phyloP scores from a whole-genome alignment of 2,113 vertebrate genomes.

The Puma concolor region DNA sequence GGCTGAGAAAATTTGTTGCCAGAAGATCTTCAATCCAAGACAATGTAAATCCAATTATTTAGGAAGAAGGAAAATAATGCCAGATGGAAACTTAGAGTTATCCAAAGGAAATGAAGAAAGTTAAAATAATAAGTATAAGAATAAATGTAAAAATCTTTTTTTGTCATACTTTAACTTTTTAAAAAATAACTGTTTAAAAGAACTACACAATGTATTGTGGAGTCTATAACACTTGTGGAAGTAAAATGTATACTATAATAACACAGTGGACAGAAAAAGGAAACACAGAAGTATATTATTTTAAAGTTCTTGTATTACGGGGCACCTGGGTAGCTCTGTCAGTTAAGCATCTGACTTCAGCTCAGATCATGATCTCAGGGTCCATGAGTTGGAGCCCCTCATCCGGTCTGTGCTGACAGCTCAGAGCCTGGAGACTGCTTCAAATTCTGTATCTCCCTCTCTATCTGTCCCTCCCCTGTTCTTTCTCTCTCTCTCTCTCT shows the following conservation, averaged over 20 bases:
- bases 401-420: no score
- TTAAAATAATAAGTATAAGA: neutral
- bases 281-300: neutral
- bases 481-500: no score
- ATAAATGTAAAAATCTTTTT: slow-evolving; percentile 30
- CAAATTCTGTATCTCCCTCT: no score
- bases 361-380: no score
- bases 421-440: no score
- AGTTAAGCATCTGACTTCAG: no score
- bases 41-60: slow-evolving; percentile 2
- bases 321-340: no score
- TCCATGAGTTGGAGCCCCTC: no score
- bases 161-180: neutral
- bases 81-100: slow-evolving; percentile 19
- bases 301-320: neutral
- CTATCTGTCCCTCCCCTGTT: no score
- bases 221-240: neutral
- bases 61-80: slow-evolving; percentile 17
- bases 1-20: neutral
- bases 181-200: neutral
- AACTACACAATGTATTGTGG: neutral
- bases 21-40: neutral
- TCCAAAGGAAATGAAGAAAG: neutral
- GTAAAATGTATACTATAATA: neutral
- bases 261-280: neutral